Percentiles rank a stretch among this genome's conserved stretches.
Conservation (phyloP, 2,113 vertebrate species). For the Oreochromis aureus region DNA sequence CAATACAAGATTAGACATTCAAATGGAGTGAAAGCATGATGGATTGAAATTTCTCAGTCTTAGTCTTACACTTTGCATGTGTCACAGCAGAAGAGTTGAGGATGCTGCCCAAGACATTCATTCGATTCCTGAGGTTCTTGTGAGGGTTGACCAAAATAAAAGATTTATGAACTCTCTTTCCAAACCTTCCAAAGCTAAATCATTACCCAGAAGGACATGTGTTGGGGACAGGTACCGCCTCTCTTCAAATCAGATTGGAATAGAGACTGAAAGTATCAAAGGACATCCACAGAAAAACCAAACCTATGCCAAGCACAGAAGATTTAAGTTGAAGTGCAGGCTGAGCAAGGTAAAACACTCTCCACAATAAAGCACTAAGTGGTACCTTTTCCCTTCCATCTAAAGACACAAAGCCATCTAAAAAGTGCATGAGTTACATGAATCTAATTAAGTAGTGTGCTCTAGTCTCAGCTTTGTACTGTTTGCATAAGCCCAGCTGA, state of each 20-base stretch:
- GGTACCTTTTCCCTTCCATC: neutral
- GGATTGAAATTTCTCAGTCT: neutral
- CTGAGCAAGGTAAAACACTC: neutral
- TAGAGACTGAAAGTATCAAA: neutral
- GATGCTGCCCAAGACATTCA: neutral
- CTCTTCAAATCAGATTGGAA: neutral
- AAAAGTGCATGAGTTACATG: neutral
- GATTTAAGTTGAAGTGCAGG: neutral
- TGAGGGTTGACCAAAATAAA: neutral
- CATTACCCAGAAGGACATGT: neutral
- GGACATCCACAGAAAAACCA: neutral
- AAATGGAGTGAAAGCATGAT: neutral
- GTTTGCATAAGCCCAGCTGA: neutral
- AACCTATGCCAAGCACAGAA: neutral
- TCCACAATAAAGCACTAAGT: neutral
- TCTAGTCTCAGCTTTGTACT: neutral
- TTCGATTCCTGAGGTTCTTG: neutral
- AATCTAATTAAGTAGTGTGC: neutral
- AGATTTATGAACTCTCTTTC: neutral
- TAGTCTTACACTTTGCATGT: neutral
- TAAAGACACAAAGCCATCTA: neutral
- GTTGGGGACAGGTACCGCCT: neutral
- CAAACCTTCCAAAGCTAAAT: neutral
- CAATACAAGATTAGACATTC: neutral
- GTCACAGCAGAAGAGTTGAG: neutral